These are phyloP conservation scores for Holothuria scabra DNA, from an alignment of 53 echinoderm and acorn worm genomes.

Conservation along the genomic window DNA sequence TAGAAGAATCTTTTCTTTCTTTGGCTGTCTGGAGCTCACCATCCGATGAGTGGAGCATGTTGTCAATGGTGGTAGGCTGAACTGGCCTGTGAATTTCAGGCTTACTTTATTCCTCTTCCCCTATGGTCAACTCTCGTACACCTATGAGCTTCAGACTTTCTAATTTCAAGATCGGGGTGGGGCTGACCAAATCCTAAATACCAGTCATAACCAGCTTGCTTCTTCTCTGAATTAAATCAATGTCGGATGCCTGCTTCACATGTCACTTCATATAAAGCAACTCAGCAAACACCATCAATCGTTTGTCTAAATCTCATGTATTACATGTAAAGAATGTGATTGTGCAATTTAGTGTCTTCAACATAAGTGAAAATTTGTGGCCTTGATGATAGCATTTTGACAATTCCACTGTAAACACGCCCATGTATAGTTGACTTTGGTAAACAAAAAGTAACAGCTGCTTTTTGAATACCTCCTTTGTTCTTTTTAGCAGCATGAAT, in stretches of 20 bases:
- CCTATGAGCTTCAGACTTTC: too few relatives aligned
- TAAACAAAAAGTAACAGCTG: constrained; percentile 10
- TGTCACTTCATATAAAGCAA: constrained; percentile 65
- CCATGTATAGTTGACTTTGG: constrained; percentile 14
- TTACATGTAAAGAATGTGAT: constrained; percentile 28
- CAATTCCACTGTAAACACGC: constrained; percentile 17
- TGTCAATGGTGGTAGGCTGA: too few relatives aligned
- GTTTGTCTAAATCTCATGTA: constrained; percentile 53
- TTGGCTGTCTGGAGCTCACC: too few relatives aligned
- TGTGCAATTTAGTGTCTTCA: constrained; percentile 5
- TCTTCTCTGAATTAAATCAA: constrained; percentile 55
- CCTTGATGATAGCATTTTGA: neutral
- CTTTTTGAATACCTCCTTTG: constrained; percentile 2
- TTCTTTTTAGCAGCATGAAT: constrained; percentile 6
- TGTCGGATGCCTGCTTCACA: constrained; percentile 53
- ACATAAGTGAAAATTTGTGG: constrained; percentile 9
- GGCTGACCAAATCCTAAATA: constrained; percentile 31
- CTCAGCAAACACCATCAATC: constrained; percentile 39
- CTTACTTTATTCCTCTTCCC: too few relatives aligned
- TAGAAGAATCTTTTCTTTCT: too few relatives aligned
- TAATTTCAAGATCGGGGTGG: constrained; percentile 53
- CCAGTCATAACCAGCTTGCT: constrained; percentile 75
- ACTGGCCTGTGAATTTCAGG: too few relatives aligned
- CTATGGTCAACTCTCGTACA: too few relatives aligned
- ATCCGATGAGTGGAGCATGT: too few relatives aligned